Conservation (phyloP, 1,140 invertebrate species). For the Plodia interpunctella region DNA sequence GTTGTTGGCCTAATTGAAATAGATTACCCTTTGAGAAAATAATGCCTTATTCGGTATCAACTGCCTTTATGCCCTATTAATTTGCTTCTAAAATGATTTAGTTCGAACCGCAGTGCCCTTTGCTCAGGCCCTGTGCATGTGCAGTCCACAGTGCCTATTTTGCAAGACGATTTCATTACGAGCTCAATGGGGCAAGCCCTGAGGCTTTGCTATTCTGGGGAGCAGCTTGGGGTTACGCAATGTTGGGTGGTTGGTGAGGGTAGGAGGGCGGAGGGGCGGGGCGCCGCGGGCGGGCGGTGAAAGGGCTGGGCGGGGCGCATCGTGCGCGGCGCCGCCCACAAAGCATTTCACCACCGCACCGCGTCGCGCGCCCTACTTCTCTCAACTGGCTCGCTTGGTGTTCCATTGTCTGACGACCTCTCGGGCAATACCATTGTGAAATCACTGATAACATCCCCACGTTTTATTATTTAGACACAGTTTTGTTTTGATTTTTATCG, state of each 20-base stretch:
- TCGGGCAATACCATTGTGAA: conserved; percentile 68
- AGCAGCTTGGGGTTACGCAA: conserved; percentile 53
- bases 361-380: conserved; percentile 57
- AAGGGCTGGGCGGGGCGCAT: conserved; percentile 72
- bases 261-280: conserved; percentile 51
- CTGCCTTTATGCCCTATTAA: not conserved
- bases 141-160: conserved; percentile 1
- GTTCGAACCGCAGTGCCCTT: conserved; percentile 3
- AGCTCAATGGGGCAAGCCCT: conserved; percentile 45
- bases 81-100: conserved; percentile 3
- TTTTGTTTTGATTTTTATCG: conserved; percentile 12
- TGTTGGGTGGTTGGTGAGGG: conserved; percentile 52
- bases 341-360: conserved; percentile 66
- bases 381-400: conserved; percentile 62
- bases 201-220: conserved; percentile 48
- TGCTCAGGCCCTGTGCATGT: not conserved
- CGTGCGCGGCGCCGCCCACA: conserved; percentile 66
- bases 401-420: conserved; percentile 49
- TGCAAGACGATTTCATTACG: conserved; percentile 27
- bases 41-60: not conserved
- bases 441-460: conserved; percentile 60
- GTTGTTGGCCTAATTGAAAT: not conserved
- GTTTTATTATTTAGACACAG: conserved; percentile 16
- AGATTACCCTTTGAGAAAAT: not conserved
- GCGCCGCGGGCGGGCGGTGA: conserved; percentile 36